Conservation (phyloP, 2,888 invertebrate genomes). For the Pristionchus mayeri region DNA sequence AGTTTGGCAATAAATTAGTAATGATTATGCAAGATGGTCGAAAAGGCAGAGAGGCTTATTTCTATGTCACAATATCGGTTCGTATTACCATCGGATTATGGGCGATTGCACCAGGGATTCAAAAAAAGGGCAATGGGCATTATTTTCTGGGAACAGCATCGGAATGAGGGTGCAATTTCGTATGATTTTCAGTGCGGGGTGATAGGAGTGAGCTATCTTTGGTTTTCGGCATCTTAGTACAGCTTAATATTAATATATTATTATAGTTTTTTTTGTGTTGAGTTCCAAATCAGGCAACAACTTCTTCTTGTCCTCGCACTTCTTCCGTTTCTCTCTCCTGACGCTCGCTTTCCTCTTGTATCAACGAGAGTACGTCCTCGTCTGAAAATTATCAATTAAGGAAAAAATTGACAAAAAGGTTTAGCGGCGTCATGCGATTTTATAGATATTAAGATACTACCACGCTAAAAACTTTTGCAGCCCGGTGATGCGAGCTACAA, state of each 20-base stretch:
- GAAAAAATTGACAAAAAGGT: too few relatives aligned
- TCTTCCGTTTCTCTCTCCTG: conserved; percentile 32
- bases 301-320: neutral
- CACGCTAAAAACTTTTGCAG: too few relatives aligned
- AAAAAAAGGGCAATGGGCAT: neutral
- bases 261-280: too few relatives aligned
- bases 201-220: neutral
- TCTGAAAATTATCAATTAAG: conserved; percentile 10
- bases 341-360: conserved; percentile 47
- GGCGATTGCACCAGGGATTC: neutral
- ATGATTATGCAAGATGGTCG: neutral
- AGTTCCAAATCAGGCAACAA: too few relatives aligned
- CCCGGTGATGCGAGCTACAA: too few relatives aligned
- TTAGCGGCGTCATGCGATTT: too few relatives aligned
- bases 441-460: too few relatives aligned
- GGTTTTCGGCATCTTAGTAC: too few relatives aligned
- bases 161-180: neutral
- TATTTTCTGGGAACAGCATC: neutral
- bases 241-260: too few relatives aligned
- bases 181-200: neutral
- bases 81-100: neutral
- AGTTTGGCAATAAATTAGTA: neutral
- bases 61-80: neutral
- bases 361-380: conserved; percentile 43
- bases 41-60: neutral